Conservation (phyloP, 2,888 invertebrate species). For the Tanytarsus gracilentus region DNA sequence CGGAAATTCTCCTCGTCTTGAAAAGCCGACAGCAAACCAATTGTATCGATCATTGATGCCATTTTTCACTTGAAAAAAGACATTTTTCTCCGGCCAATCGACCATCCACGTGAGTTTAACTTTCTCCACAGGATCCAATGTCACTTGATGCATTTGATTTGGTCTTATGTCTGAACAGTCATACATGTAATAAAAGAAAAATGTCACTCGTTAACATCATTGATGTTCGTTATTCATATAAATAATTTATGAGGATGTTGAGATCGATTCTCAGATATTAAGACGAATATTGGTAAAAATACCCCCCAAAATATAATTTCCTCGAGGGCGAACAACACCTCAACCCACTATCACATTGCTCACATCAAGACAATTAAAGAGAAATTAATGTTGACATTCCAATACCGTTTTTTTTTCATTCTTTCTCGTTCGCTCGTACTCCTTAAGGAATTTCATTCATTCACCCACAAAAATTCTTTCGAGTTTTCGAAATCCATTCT, state of each 20-base stretch:
- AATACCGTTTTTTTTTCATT: background rate
- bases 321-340: too few relatives aligned
- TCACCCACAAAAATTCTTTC: background rate
- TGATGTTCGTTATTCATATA: background rate
- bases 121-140: constrained; percentile 9
- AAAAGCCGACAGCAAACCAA: constrained; percentile 84
- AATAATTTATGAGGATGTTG: constrained; percentile 6
- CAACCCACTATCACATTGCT: too few relatives aligned
- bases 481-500: too few relatives aligned
- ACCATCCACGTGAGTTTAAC: constrained; percentile 31
- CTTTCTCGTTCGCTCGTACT: background rate
- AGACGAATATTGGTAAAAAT: too few relatives aligned
- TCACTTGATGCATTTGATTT: constrained; percentile 22
- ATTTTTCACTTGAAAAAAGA: constrained; percentile 43
- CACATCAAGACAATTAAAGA: background rate
- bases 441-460: background rate
- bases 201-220: background rate
- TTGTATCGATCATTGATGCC: constrained; percentile 43
- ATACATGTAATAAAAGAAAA: background rate
- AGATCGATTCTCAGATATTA: constrained; percentile 5
- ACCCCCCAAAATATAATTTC: too few relatives aligned
- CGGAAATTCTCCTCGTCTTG: constrained; percentile 62
- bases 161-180: constrained; percentile 9
- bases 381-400: background rate
- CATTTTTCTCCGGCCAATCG: constrained; percentile 44